Base-by-base conservation (phyloP, 2,888 invertebrate genomes). In the Vesta saturnalis region DNA sequence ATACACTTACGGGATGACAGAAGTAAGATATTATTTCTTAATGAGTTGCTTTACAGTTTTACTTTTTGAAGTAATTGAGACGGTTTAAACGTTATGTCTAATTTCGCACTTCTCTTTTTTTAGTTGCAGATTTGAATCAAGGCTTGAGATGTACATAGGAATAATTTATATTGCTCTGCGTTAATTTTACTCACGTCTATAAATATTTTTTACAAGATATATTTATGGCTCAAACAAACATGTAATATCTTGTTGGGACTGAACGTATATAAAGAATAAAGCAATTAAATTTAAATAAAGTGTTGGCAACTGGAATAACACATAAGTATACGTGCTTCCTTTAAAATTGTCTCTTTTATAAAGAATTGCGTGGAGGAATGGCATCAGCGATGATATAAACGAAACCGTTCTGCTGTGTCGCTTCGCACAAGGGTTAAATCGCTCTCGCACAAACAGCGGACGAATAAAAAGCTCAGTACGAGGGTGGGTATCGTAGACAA, bases 401-500 rank as follows among this genome's bases (percentile, higher is more conserved):
- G 69, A 65, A 69, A 69, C 69, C 69, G 69, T 69, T 69, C 69
- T 66, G 69, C 69, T 69, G 66, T 66, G 69, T 66, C 66, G 69
- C 69, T 65, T 66, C 66, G 63, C 69, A 69, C 69, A 69, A 69
- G 69, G 69, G 69, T 69, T 69, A 69, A 69, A 69, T 69, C 69
- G 69, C 63, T 69, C 62, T 69, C 65, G 69, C 69, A 69, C 69
- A 69, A 69, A 69, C 69, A 69, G 69, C 69, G 69, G 66, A 69
- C 69, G 69, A 69, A 69, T 69, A 69, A 69, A 69, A 69, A 69
- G 69, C 69, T 69, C 69, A 58, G 62, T 69, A 62, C 63, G 69
- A 69, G 69, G 69, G 69, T 66, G 69, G 69, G 66, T 69, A 69
- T 65, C 66, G 80, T 79, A 84, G 84, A 83, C 83, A 84, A 84